Conservation (phyloP, 2,888 invertebrate species). For the Gerris lacustris region DNA sequence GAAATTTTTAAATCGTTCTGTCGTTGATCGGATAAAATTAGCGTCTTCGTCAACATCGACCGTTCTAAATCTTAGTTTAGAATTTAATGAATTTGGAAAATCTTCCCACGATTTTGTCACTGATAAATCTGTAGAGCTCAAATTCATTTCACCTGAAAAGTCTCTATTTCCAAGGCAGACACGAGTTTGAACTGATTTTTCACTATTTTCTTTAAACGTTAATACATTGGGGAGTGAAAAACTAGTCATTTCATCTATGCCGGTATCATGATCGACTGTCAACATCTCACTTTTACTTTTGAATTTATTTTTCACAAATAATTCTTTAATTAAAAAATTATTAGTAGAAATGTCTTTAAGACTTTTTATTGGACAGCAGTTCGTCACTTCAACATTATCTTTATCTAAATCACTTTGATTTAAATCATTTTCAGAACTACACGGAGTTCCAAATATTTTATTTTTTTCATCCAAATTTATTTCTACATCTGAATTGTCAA, state of each 20-base stretch:
- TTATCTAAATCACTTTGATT: not conserved
- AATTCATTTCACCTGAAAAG: not conserved
- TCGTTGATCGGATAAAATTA: not conserved
- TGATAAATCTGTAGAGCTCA: not conserved
- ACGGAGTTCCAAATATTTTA: not conserved
- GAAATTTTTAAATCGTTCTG: not conserved
- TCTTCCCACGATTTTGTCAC: not conserved
- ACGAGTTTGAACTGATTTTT: not conserved
- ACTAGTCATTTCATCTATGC: not conserved
- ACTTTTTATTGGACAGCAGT: not conserved
- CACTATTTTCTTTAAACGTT: not conserved
- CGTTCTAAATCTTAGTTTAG: not conserved
- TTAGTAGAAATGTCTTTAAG: not conserved
- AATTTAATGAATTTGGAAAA: not conserved
- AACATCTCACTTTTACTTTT: slow-evolving; percentile 1
- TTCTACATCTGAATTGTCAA: too few species aligned
- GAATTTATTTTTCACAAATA: not conserved
- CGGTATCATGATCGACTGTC: not conserved
- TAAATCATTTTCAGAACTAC: not conserved
- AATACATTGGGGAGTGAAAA: not conserved
- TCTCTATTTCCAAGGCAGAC: not conserved
- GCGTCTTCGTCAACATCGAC: not conserved
- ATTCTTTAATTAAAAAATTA: not conserved
- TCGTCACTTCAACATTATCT: not conserved
- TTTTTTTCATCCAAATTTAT: not conserved